Percentiles rank a stretch among this genome's conserved stretches.
phyloP scores from a whole-genome alignment of 2,113 vertebrate genomes.

The Sigmodon hispidus region DNA sequence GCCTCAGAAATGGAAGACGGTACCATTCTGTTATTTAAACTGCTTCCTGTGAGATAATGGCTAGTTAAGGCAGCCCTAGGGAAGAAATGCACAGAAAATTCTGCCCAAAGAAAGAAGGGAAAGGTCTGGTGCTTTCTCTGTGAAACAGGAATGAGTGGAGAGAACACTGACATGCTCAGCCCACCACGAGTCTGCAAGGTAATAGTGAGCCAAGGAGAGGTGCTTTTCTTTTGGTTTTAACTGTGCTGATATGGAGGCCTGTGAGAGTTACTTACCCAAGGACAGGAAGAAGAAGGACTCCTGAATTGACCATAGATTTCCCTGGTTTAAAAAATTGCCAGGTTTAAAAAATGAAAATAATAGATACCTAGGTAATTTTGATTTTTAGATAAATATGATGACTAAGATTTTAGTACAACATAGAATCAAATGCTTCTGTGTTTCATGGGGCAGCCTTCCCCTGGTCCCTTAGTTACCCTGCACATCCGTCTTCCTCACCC shows the following conservation, averaged over 20 bases:
- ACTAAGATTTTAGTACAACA: neutral
- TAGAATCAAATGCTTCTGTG: neutral
- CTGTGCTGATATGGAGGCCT: no score
- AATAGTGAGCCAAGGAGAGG: neutral
- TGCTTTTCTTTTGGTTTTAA: neutral
- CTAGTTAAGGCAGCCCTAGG: neutral
- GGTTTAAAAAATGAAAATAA: neutral
- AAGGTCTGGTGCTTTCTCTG: conserved; percentile 58
- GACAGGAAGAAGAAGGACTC: neutral
- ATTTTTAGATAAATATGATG: neutral
- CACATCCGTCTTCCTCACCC: neutral
- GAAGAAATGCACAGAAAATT: neutral
- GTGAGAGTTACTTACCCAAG: neutral
- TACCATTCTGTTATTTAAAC: neutral
- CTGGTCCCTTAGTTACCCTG: neutral
- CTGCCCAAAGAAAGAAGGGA: conserved; percentile 25
- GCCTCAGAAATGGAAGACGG: neutral
- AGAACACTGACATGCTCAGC: conserved; percentile 36
- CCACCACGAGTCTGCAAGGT: conserved; percentile 23
- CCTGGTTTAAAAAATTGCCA: neutral
- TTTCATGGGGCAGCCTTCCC: neutral
- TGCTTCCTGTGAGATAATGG: neutral
- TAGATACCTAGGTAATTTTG: neutral
- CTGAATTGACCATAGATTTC: neutral
- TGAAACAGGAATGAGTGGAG: neutral